A percentile compares a stretch with the other conserved stretches of the same genome.
Conservation (phyloP, 2,113 vertebrate genomes). For the Capreolus pygargus region DNA sequence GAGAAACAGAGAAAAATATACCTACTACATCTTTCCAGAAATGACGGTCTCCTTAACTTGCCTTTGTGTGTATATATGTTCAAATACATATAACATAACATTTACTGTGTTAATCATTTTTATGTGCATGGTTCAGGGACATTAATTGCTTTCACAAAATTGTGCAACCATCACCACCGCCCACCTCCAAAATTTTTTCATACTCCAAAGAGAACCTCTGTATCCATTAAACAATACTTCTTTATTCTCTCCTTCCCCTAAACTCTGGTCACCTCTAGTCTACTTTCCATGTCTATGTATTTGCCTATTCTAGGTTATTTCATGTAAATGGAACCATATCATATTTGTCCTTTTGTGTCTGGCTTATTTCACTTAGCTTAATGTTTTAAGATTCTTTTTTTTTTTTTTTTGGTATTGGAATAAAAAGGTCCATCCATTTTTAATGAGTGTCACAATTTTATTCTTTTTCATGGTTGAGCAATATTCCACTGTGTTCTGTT, state of each 20-base stretch:
- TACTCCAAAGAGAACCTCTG: background rate
- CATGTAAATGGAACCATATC: background rate
- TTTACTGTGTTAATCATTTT: background rate
- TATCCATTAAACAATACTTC: background rate
- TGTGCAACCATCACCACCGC: background rate
- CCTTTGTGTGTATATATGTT: background rate
- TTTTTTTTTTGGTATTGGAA: background rate
- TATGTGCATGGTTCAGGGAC: background rate
- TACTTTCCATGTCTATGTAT: background rate
- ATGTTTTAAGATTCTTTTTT: background rate
- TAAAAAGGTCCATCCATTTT: background rate
- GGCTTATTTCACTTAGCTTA: background rate
- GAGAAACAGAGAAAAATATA: background rate
- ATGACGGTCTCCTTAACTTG: background rate
- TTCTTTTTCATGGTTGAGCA: background rate
- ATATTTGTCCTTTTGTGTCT: background rate
- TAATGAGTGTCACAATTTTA: background rate
- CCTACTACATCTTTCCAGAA: background rate
- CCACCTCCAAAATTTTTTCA: background rate
- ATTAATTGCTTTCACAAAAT: background rate
- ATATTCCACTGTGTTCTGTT: background rate
- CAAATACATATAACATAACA: background rate
- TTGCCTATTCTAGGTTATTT: background rate
- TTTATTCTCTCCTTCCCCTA: background rate
- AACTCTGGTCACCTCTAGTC: background rate